A percentile compares a stretch with the other conserved stretches of the same genome.
These are phyloP conservation scores for Hippocampus zosterae DNA, from an alignment of 2,113 vertebrate genomes.

Conservation along the genomic window DNA sequence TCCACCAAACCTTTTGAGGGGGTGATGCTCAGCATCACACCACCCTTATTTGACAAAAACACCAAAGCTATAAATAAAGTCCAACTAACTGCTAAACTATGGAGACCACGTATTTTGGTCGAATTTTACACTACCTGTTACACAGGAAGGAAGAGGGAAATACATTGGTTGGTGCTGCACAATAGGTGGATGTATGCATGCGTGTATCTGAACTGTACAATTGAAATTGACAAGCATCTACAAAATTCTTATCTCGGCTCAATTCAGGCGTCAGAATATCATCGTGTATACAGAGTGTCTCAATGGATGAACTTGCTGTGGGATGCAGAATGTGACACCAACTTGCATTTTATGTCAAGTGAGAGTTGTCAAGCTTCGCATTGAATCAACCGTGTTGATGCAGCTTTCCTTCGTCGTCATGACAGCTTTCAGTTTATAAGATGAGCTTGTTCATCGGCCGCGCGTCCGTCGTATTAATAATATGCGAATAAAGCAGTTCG, in stretches of 20 bases:
- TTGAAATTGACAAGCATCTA: background rate
- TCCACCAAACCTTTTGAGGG: no score
- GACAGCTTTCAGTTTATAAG: background rate
- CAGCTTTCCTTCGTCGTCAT: background rate
- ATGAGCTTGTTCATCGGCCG: background rate
- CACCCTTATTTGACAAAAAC: no score
- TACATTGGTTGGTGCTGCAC: background rate
- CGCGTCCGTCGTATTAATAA: background rate
- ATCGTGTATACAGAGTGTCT: no score
- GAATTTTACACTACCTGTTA: constrained; percentile 18
- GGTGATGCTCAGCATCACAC: no score
- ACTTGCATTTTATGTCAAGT: background rate
- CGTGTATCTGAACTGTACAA: background rate
- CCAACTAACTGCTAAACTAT: background rate
- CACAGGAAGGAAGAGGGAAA: constrained; percentile 16
- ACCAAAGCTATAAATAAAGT: no score
- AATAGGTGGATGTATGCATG: constrained; percentile 1
- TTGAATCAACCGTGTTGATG: background rate
- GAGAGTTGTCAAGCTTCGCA: background rate
- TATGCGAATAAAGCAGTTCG: background rate
- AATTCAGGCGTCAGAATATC: background rate
- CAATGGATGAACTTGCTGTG: no score
- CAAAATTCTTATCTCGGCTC: background rate
- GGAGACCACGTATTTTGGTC: constrained; percentile 31
- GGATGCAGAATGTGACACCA: no score